Conservation (phyloP, 1,140 invertebrate species). For the Hetaerina americana region DNA sequence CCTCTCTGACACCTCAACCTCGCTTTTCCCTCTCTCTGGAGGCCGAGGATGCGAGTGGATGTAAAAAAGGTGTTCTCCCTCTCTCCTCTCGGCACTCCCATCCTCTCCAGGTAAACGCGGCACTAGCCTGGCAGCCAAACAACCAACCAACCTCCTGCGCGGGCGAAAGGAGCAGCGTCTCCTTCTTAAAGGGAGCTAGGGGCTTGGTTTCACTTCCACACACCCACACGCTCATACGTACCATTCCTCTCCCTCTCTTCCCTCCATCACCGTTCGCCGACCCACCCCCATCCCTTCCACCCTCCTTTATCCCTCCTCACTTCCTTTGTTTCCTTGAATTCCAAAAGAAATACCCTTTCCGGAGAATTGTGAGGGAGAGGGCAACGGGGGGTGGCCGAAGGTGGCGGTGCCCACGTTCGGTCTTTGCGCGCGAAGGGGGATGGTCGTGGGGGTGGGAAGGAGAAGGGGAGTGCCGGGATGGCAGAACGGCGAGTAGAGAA, state of each 20-base stretch:
- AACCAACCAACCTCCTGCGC: too few relatives aligned
- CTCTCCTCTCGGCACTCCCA: too few relatives aligned
- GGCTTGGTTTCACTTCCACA: too few relatives aligned
- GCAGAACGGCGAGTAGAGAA: neutral
- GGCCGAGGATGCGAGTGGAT: neutral
- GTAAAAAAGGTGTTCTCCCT: neutral
- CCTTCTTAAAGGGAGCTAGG: too few relatives aligned
- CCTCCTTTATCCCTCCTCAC: neutral
- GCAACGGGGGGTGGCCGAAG: neutral
- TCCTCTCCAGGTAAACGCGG: too few relatives aligned
- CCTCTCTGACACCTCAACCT: neutral
- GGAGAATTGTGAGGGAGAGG: neutral
- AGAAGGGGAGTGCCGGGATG: too few relatives aligned
- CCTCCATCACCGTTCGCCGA: too few relatives aligned
- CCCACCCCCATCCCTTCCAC: neutral
- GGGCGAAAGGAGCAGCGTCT: too few relatives aligned
- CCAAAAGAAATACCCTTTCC: neutral
- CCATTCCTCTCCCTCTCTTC: neutral
- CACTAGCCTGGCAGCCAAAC: too few relatives aligned
- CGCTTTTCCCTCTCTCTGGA: neutral
- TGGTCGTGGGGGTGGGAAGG: too few relatives aligned
- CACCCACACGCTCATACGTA: too few relatives aligned
- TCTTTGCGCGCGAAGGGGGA: too few relatives aligned
- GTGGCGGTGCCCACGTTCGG: neutral
- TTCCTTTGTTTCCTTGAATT: neutral